Conservation (phyloP, 2,113 vertebrate genomes). For the Thunnus maccoyii region DNA sequence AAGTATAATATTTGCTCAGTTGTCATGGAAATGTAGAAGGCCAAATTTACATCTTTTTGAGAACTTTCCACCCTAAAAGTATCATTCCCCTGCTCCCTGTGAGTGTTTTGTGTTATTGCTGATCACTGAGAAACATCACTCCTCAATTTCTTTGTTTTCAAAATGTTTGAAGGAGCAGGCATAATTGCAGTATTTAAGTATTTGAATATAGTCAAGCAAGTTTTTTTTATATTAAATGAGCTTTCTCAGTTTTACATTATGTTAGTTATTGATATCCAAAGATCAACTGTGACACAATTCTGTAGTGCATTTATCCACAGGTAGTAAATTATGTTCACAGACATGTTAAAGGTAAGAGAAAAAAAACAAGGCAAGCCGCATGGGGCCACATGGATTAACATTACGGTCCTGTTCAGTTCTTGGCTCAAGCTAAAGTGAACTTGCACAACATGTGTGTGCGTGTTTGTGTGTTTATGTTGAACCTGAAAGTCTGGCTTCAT, state of each 20-base stretch:
- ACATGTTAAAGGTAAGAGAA: background rate
- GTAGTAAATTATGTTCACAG: background rate
- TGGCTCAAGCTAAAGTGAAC: background rate
- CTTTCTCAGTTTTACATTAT: background rate
- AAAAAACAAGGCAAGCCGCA: slow-evolving; percentile 7
- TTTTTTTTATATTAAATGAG: background rate
- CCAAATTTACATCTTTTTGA: background rate
- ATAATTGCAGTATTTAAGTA: no score
- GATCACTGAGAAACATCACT: no score
- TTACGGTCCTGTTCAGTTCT: background rate
- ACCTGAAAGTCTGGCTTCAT: slow-evolving; percentile 21
- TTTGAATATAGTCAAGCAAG: no score
- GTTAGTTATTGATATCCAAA: background rate
- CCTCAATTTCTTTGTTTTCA: no score
- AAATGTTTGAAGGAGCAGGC: no score
- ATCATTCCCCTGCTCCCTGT: no score
- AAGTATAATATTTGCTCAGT: background rate
- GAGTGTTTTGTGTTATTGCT: no score
- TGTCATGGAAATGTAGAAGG: background rate
- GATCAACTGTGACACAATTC: background rate
- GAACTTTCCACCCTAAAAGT: no score
- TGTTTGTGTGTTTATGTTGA: slow-evolving; percentile 5
- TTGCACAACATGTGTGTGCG: background rate
- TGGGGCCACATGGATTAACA: background rate
- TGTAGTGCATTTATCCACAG: background rate